Base-by-base conservation (phyloP, 2,797 vertebrate species). In the Carapus acus region DNA sequence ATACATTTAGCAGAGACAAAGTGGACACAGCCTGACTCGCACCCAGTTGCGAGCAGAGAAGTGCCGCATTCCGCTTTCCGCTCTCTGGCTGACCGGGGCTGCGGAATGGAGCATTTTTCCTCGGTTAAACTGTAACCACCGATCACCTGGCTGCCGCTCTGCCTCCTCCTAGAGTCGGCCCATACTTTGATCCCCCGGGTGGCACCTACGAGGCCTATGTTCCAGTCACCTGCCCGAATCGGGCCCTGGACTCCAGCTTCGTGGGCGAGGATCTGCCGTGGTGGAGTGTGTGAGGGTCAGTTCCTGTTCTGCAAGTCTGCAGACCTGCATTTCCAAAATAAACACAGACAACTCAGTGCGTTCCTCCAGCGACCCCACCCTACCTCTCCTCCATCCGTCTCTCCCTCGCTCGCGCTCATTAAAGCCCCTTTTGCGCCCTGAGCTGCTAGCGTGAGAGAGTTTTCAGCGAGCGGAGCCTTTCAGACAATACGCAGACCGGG, bases 41-140 rank as follows among this genome's bases (percentile, higher is more conserved):
- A 43, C 49, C 39, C 18, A 43, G 57, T 61, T 47, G 52, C 50
- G 57, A 74, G 69, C 65, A 69, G 55, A 69, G 79, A 71, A 71
- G 76, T 67, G 63, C 71, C 40, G 44, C 75, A 76, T 74, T 73
- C 78, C 44, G 33, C 67, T 73, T 65, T 66, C 51, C 78, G 78
- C 65, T 65, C 65, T 71, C n/a, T n/a, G n/a, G n/a, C n/a, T n/a
- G n/a, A n/a, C n/a, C n/a, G n/a, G 66, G 63, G 61, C 77, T 80
- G 63, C 78, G 68, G 64, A 77, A 78, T 79, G 71, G 62, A 76
- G 82, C 86, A 89, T 89, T 88, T 82, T 85, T 89, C 83, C 83
- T 47, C 83, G 83, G 88, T 88, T 88, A 88, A 90, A 88, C 84
- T 84, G 80, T 86, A 88, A 90, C 87, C 88, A 85, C 88, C 88